These are phyloP conservation scores for Frieseomelitta varia DNA, from an alignment of 1,140 invertebrate genomes.

Conservation along the genomic window DNA sequence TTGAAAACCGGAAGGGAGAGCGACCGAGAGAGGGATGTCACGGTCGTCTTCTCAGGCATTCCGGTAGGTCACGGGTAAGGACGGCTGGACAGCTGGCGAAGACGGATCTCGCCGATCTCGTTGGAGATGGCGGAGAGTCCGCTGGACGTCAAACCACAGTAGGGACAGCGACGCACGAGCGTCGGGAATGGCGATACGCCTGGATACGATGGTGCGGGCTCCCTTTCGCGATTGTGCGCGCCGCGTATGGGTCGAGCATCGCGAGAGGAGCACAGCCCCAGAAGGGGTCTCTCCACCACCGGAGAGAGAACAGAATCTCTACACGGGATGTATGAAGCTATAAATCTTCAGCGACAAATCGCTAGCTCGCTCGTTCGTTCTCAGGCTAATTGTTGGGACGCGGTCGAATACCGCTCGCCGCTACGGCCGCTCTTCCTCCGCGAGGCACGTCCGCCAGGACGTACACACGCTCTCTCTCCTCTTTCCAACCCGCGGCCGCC, in stretches of 20 bases:
- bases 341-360: slow-evolving; percentile 74
- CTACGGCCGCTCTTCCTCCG: background rate
- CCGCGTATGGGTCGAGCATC: slow-evolving; percentile 35
- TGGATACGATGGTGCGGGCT: slow-evolving; percentile 16
- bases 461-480: background rate
- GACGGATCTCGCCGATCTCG: slow-evolving; percentile 64
- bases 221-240: slow-evolving; percentile 46
- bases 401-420: slow-evolving; percentile 61
- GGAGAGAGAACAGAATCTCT: slow-evolving; percentile 19
- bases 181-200: slow-evolving; percentile 41
- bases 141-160: slow-evolving; percentile 43
- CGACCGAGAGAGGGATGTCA: slow-evolving; percentile 27
- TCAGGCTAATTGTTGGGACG: slow-evolving; percentile 74
- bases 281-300: background rate
- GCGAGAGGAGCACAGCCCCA: background rate
- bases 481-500: background rate
- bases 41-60: slow-evolving; percentile 60
- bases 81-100: slow-evolving; percentile 33
- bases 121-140: slow-evolving; percentile 59
- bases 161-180: slow-evolving; percentile 27
- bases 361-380: slow-evolving; percentile 67
- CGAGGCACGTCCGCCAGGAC: background rate
- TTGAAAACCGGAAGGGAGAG: slow-evolving; percentile 50
- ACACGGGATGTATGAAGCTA: slow-evolving; percentile 70
- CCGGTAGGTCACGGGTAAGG: slow-evolving; percentile 66